phyloP scores from a whole-genome alignment of 2,113 vertebrate genomes.

The Ophiodon elongatus region DNA sequence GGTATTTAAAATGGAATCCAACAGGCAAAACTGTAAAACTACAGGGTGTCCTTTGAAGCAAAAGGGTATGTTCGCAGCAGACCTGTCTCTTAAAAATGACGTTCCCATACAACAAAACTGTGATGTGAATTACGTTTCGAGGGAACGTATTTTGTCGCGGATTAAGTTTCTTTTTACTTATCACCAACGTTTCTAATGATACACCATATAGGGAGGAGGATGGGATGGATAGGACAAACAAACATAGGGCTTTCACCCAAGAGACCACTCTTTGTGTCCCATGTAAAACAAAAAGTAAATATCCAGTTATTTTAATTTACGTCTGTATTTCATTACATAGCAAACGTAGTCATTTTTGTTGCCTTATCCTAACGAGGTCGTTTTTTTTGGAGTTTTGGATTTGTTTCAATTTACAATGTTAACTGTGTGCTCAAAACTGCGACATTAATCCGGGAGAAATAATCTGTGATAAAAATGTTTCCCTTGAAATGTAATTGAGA shows the following conservation, averaged over 20 bases:
- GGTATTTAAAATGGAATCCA: background rate
- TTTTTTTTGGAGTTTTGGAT: background rate
- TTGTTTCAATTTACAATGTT: too few species aligned
- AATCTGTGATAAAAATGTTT: background rate
- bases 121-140: background rate
- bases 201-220: too few species aligned
- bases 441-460: too few species aligned
- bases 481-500: background rate
- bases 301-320: too few species aligned
- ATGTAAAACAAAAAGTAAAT: too few species aligned
- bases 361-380: too few species aligned
- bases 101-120: background rate
- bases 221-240: background rate
- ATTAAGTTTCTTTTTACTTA: background rate
- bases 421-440: too few species aligned
- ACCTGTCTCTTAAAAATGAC: too few species aligned
- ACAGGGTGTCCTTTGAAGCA: background rate
- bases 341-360: too few species aligned
- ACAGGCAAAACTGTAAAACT: background rate
- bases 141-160: background rate
- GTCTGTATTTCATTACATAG: too few species aligned
- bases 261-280: too few species aligned
- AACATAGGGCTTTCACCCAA: too few species aligned
- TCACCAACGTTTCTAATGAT: background rate
- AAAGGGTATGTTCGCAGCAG: background rate